A percentile compares a stretch with the other conserved stretches of the same genome.
Conservation (phyloP, 2,888 invertebrate species). For the Metacarcinus magister region DNA sequence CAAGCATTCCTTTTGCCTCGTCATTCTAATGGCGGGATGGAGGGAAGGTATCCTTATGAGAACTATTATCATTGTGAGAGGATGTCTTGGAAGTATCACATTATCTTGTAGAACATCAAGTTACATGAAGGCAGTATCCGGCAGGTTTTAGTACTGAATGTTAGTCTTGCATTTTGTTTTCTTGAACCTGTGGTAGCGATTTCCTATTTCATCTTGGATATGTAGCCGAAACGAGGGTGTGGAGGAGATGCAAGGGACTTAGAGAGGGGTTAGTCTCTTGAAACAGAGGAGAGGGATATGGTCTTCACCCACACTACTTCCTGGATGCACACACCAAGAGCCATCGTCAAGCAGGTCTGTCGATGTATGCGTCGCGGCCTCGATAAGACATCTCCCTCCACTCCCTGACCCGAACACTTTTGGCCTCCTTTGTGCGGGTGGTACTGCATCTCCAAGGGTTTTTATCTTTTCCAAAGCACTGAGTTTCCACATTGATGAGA, state of each 20-base stretch:
- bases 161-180: neutral
- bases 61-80: neutral
- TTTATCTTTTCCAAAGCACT: too few relatives aligned
- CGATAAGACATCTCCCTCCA: neutral
- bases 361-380: neutral
- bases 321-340: neutral
- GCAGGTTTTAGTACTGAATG: neutral
- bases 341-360: neutral
- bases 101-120: neutral
- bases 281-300: neutral
- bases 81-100: neutral
- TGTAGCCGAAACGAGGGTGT: neutral
- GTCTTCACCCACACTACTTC: neutral
- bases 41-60: neutral
- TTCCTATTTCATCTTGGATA: neutral
- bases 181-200: neutral
- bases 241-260: neutral
- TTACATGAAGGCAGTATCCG: neutral
- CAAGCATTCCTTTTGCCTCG: neutral
- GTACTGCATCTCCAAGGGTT: neutral
- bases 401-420: neutral
- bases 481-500: too few relatives aligned
- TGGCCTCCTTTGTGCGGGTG: neutral
- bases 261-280: neutral
- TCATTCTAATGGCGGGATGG: neutral